Percentiles rank a stretch among this genome's conserved stretches.
phyloP scores from a whole-genome alignment of 2,113 vertebrate species.

The Maccullochella peelii region DNA sequence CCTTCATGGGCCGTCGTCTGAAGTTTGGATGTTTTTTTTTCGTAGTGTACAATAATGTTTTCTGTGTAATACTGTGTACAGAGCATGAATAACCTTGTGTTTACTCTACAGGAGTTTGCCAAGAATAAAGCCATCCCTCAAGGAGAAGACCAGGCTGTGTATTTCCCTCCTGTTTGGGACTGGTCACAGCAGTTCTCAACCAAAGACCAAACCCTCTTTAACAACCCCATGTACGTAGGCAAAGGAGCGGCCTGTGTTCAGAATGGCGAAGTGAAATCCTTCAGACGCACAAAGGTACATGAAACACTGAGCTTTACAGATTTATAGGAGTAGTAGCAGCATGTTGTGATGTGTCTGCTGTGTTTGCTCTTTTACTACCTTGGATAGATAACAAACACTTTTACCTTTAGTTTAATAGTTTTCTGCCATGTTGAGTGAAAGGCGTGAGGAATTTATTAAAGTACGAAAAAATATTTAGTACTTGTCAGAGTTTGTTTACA shows the following conservation, averaged over 20 bases:
- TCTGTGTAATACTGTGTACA: not conserved
- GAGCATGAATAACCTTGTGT: constrained; percentile 27
- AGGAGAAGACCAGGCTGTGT: constrained; percentile 89
- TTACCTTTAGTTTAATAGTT: not conserved
- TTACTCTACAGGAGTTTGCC: constrained; percentile 91
- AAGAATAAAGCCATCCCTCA: constrained; percentile 92
- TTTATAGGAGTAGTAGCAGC: not conserved
- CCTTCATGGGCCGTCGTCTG: not conserved
- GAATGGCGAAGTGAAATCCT: constrained; percentile 89
- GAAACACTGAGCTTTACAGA: not conserved
- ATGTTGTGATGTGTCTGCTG: not conserved
- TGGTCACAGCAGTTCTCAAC: constrained; percentile 94
- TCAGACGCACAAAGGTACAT: constrained; percentile 92
- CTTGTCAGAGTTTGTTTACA: not conserved
- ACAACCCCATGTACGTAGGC: constrained; percentile 94
- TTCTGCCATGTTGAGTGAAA: not conserved
- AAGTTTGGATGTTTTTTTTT: not conserved
- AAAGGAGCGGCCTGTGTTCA: constrained; percentile 89
- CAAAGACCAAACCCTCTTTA: constrained; percentile 93
- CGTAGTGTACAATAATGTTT: not conserved
- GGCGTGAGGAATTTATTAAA: not conserved
- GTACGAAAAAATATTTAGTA: too few relatives aligned
- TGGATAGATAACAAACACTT: not conserved
- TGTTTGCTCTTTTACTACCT: not conserved
- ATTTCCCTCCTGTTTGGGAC: constrained; percentile 96